Conservation (phyloP, 1,140 invertebrate genomes). For the Goniozus legneri region DNA sequence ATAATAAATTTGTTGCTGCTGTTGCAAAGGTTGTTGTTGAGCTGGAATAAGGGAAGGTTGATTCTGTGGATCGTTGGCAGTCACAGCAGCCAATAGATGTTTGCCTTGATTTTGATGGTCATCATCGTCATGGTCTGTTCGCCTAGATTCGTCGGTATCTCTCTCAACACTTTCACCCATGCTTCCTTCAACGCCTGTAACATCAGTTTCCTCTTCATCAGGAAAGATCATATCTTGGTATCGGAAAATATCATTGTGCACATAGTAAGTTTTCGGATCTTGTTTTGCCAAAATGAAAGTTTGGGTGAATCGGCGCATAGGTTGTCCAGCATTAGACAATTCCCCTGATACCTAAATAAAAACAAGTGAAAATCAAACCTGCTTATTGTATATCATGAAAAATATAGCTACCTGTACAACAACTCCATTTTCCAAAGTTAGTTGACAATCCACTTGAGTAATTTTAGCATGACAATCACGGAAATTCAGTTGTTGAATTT, state of each 20-base stretch:
- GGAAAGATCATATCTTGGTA: slow-evolving; percentile 68
- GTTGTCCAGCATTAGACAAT: slow-evolving; percentile 91
- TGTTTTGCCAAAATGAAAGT: slow-evolving; percentile 95
- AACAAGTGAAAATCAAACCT: not conserved
- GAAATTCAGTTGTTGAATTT: slow-evolving; percentile 93
- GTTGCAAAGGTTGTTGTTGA: slow-evolving; percentile 34
- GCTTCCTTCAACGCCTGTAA: slow-evolving; percentile 34
- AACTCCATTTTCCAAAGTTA: slow-evolving; percentile 89
- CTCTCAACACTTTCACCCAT: slow-evolving; percentile 37
- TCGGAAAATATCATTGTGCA: slow-evolving; percentile 97
- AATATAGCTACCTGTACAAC: slow-evolving; percentile 75
- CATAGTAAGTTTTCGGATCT: slow-evolving; percentile 95
- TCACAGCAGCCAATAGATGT: slow-evolving; percentile 27
- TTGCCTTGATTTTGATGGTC: slow-evolving; percentile 45
- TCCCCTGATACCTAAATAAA: slow-evolving; percentile 81
- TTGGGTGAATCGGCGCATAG: slow-evolving; percentile 95
- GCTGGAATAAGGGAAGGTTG: slow-evolving; percentile 34
- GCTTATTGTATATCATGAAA: not conserved
- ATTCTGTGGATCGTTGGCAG: slow-evolving; percentile 34
- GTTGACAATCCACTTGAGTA: slow-evolving; percentile 86
- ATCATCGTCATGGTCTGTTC: slow-evolving; percentile 69
- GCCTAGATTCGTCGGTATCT: slow-evolving; percentile 59
- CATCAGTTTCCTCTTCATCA: slow-evolving; percentile 65
- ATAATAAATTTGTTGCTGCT: slow-evolving; percentile 43
- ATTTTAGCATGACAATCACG: slow-evolving; percentile 96